A percentile compares a stretch with the other conserved stretches of the same genome.
Evolutionary conservation across 2,113 vertebrate genomes (phyloP).

Genomic region (Boulengeromyrus knoepffleri): DNA sequence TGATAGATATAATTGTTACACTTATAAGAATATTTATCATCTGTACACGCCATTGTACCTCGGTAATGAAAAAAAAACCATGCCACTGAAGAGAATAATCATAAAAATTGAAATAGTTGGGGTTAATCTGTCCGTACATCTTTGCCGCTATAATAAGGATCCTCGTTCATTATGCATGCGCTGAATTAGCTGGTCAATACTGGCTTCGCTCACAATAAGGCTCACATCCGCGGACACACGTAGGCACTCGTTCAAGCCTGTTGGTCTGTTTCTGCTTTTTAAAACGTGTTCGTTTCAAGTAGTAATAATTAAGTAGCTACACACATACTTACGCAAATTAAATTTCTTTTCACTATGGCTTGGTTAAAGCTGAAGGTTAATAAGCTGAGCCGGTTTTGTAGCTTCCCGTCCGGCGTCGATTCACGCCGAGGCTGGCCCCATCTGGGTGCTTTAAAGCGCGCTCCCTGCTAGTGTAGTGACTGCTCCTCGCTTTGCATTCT

Average conservation of each 20-base stretch:
- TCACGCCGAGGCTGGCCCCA: background rate
- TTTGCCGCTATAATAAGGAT: background rate
- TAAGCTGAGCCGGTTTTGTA: background rate
- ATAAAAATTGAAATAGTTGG: background rate
- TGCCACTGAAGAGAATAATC: slow-evolving; percentile 13
- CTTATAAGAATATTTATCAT: slow-evolving; percentile 27
- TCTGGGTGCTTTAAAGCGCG: background rate
- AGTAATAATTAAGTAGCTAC: background rate
- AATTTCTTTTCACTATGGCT: background rate
- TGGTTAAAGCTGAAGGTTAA: background rate
- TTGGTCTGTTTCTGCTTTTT: background rate
- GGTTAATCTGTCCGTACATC: background rate
- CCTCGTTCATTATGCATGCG: background rate
- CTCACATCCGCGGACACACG: slow-evolving; percentile 12
- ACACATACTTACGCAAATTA: background rate
- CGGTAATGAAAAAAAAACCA: slow-evolving; percentile 19
- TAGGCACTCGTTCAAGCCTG: background rate
- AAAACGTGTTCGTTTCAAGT: background rate
- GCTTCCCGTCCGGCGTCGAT: background rate
- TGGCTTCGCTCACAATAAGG: slow-evolving; percentile 24
- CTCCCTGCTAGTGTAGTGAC: background rate
- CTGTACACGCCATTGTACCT: slow-evolving; percentile 23
- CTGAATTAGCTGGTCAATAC: slow-evolving; percentile 4
- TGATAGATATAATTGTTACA: slow-evolving; percentile 34
- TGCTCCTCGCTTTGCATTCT: background rate